Base-by-base conservation (phyloP, 2,888 invertebrate genomes). In the Mesorhabditis spiculigera region DNA sequence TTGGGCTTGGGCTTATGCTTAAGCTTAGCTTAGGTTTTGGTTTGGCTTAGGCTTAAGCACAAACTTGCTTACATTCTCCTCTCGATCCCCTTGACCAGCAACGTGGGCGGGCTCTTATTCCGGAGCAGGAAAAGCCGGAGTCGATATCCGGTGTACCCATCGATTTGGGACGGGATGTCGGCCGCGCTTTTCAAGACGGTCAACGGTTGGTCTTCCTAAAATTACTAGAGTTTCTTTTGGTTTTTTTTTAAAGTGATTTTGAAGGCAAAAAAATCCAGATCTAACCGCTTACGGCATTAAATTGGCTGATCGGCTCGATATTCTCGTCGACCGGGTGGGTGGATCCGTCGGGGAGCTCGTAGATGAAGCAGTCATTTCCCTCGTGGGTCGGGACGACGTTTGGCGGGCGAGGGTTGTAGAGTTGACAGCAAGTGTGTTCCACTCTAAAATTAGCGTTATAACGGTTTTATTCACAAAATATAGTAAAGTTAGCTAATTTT, bases 301-400 rank as follows among this genome's bases (percentile, higher is more conserved):
- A 62, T 73, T 71, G 0, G 71, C 66, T 5, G 73, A 50, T 13
- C n/a, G 58, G 58, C n/a, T 50, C 10, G n/a, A 50, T 8, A 63
- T 13, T 16, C 10, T n/a, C 41, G 2, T 28, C 63, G 8, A 10
- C n/a, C 2, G n/a, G 16, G 10, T 63, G 63, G 0, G 73, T 66
- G 4, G 77, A 73, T 3, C 82, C 82, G 69, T 84, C 84, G 28
- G 84, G 84, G 65, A 85, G 72, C 67, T 85, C 84, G 67, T 85
- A 85, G 45, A 85, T 81, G 72, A 85, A 85, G 65, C 85, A 85
- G 67, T 85, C 85, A 69, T 85, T 85, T 42, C 83, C 84, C 42
- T 75, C 78, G 68, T 85, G 85, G 8, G 80, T 79, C 10, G 76
- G 76, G 62, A 82, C 76, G 5, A 72, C 65, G 62, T 71, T 72